Percentiles rank a stretch among this genome's conserved stretches.
Conservation (phyloP, 2,888 invertebrate genomes). For the Carabus problematicus region DNA sequence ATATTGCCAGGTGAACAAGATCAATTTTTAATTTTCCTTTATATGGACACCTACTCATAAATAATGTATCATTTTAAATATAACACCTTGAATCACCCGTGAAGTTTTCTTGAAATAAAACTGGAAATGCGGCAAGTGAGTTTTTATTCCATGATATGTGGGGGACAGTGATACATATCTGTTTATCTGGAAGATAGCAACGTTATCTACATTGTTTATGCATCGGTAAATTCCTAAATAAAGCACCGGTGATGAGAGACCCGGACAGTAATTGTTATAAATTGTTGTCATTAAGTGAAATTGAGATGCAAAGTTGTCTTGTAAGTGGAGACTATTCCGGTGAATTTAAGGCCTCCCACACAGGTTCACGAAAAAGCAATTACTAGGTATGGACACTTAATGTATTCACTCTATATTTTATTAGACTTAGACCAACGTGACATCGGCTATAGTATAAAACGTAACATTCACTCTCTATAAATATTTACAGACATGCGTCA, state of each 20-base stretch:
- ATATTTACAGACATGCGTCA: no score
- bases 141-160: no score
- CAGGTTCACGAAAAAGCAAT: conserved; percentile 10
- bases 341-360: conserved; percentile 1
- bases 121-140: no score
- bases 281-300: conserved; percentile 16
- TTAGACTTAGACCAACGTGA: not conserved
- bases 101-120: no score
- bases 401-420: conserved; percentile 10
- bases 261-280: conserved; percentile 12
- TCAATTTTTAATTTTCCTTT: no score
- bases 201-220: not conserved
- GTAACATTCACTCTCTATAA: no score
- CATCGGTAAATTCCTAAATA: not conserved
- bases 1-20: no score
- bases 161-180: not conserved
- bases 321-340: conserved; percentile 1
- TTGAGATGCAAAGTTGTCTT: not conserved
- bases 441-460: not conserved
- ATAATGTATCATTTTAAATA: no score
- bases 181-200: not conserved
- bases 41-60: no score
- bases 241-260: not conserved
- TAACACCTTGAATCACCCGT: no score
- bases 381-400: not conserved